phyloP scores from a whole-genome alignment of 2,113 vertebrate species.

The Cyphotilapia sp. region DNA sequence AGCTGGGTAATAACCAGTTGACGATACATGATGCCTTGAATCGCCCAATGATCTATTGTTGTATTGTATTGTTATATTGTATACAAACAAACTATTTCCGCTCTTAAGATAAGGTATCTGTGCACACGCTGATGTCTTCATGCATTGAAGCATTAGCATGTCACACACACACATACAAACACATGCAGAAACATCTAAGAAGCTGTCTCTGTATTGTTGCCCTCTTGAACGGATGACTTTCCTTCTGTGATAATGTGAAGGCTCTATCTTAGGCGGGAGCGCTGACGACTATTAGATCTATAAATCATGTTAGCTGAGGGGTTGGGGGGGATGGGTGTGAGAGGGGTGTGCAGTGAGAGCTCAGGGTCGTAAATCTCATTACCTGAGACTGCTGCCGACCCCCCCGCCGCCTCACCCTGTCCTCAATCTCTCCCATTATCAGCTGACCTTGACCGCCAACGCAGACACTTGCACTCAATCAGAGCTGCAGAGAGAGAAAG shows the following conservation, averaged over 20 bases:
- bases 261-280: constrained; percentile 53
- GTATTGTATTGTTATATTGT: neutral
- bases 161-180: neutral
- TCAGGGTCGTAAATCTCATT: constrained; percentile 74
- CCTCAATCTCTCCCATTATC: constrained; percentile 70
- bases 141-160: neutral
- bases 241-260: constrained; percentile 49
- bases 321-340: neutral
- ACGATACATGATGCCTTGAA: neutral
- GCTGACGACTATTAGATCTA: constrained; percentile 64
- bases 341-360: constrained; percentile 12
- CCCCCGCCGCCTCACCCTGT: constrained; percentile 41
- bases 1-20: neutral
- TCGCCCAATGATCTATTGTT: neutral
- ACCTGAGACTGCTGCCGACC: constrained; percentile 55
- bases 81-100: neutral
- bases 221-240: constrained; percentile 47
- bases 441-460: constrained; percentile 67
- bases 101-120: neutral
- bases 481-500: constrained; percentile 11
- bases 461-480: constrained; percentile 68
- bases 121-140: neutral
- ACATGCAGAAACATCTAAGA: neutral
- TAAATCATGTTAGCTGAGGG: constrained; percentile 64
- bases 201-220: constrained; percentile 15